Evolutionary conservation across 2,888 invertebrate genomes (phyloP), one percentile per base, ranked within the genome.

Genomic region (Furcula furcula): DNA sequence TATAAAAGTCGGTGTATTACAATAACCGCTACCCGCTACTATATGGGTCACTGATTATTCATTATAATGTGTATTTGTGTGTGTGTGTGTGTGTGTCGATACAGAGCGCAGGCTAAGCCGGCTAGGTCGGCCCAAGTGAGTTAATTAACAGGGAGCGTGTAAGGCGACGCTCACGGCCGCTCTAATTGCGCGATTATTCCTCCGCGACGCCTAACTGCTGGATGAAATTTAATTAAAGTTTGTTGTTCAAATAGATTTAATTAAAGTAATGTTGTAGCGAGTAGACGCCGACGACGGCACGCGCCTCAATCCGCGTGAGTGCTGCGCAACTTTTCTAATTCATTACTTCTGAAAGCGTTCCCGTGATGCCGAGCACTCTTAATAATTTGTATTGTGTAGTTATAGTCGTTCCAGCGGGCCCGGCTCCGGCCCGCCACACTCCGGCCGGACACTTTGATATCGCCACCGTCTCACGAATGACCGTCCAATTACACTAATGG

Each of bases 191-290:
- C 87, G 87, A 87, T 87, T 88, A 87, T 86, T 85, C 86, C 88
- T 85, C 80, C 83, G 80, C 85, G 84, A 82, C 85, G 86, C 89
- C 85, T 86, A 88, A 89, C 89, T 88, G 87, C 85, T 85, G 80
- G 86, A 87, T 88, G 86, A 89, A 87, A 89, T 89, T 89, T 90
- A 89, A 90, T 90, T 90, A 89, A 90, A 90, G 83, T 89, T 89
- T 89, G 89, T 89, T 90, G 89, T 89, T 89, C 86, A 89, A 89
- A 90, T 90, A 89, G 89, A 90, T 90, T 90, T 90, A 89, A 90
- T 90, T 90, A 89, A 90, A 89, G 87, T 89, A 89, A 89, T 89
- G 89, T 83, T 85, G 87, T 85, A 83, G 83, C 80, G 76, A 77
- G 73, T 60, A 74, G 79, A 70, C 73, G 72, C 69, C 71, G 65